Percentiles rank a stretch among this genome's conserved stretches.
phyloP scores from a whole-genome alignment of 2,797 vertebrate species.

The Mustela erminea region DNA sequence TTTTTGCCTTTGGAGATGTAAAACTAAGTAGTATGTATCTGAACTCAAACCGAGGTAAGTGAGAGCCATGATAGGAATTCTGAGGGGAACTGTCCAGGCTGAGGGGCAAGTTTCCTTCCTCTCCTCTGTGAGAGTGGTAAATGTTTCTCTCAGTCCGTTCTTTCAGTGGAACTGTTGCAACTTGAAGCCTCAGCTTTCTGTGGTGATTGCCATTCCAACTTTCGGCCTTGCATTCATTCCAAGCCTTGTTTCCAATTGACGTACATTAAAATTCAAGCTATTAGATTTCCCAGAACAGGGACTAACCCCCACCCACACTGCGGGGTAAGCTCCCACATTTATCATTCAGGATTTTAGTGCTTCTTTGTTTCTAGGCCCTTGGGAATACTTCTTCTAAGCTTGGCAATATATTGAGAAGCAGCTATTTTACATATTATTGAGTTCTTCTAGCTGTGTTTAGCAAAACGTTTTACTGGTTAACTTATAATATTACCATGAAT shows the following conservation, averaged over 20 bases:
- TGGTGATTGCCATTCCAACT: not conserved
- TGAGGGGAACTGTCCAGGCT: not conserved
- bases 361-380: not conserved
- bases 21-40: slow-evolving; percentile 8
- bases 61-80: not conserved
- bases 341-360: not conserved
- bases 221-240: not conserved
- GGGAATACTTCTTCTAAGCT: not conserved
- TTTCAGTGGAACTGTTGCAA: not conserved
- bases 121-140: not conserved
- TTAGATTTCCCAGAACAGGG: not conserved
- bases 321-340: not conserved
- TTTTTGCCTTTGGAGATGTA: not conserved
- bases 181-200: not conserved
- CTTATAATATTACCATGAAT: not conserved
- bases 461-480: not conserved
- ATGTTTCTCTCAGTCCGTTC: not conserved
- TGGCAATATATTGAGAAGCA: not conserved
- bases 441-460: not conserved
- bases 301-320: not conserved
- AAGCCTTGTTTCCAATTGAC: not conserved
- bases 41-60: not conserved
- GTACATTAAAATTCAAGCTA: slow-evolving; percentile 1
- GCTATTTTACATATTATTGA: not conserved
- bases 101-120: not conserved